A percentile compares a stretch with the other conserved stretches of the same genome.
Evolutionary conservation across 2,113 vertebrate genomes (phyloP).

Genomic region (Tauraco erythrolophus): DNA sequence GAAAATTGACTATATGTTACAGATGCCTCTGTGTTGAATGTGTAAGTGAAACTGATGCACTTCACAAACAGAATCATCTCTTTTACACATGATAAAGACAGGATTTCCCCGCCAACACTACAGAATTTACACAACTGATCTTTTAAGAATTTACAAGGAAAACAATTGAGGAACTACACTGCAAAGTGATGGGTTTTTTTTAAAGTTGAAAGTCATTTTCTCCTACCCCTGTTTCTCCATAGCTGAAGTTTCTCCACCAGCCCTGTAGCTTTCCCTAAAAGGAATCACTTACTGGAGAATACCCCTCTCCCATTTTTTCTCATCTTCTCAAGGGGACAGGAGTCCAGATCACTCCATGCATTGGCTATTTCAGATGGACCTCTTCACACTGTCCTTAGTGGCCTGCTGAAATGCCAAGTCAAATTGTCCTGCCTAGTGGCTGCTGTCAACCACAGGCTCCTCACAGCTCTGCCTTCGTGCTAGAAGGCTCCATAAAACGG

Average conservation of each 20-base stretch:
- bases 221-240: background rate
- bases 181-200: background rate
- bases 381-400: background rate
- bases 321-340: background rate
- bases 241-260: background rate
- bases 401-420: background rate
- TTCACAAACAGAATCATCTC: background rate
- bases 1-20: background rate
- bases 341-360: background rate
- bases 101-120: background rate
- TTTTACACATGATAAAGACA: background rate
- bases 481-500: background rate
- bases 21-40: background rate
- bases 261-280: background rate
- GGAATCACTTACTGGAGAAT: background rate
- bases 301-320: background rate
- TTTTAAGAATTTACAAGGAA: background rate
- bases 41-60: background rate
- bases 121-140: background rate
- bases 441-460: background rate
- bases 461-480: background rate
- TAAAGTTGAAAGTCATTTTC: background rate
- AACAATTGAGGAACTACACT: background rate
- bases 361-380: background rate
- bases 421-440: background rate